These are phyloP conservation scores for Porites rus DNA, from an alignment of 92 coral and sea anemone genomes.

Conservation along the genomic window DNA sequence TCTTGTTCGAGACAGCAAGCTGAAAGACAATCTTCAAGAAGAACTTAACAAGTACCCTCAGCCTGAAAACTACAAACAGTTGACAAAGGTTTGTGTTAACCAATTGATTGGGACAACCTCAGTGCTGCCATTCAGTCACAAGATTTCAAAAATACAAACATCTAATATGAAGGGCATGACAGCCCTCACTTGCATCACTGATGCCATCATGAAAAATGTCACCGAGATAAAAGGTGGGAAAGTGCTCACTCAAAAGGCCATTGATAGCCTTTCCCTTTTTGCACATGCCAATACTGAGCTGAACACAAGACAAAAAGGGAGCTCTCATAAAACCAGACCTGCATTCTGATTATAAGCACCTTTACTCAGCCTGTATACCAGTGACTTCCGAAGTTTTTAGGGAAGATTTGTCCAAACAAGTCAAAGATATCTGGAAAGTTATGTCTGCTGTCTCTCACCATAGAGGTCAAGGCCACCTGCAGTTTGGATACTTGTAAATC, in stretches of 20 bases:
- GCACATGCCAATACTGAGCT: slow-evolving; percentile 40
- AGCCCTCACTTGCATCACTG: slow-evolving; percentile 45
- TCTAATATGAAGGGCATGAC: slow-evolving; percentile 36
- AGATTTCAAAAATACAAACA: slow-evolving; percentile 51
- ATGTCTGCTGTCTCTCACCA: background rate
- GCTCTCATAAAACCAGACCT: slow-evolving; percentile 34
- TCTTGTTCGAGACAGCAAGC: background rate
- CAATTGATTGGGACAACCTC: slow-evolving; percentile 57
- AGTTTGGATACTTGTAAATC: slow-evolving; percentile 20
- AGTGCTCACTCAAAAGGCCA: slow-evolving; percentile 31
- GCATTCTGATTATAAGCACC: slow-evolving; percentile 20
- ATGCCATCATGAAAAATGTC: slow-evolving; percentile 37
- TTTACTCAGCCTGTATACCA: slow-evolving; percentile 15
- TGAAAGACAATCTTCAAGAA: background rate
- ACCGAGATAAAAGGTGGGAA: slow-evolving; percentile 45
- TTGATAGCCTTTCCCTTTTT: slow-evolving; percentile 33
- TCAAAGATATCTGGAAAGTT: slow-evolving; percentile 23
- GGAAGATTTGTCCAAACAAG: slow-evolving; percentile 33
- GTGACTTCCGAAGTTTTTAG: slow-evolving; percentile 27
- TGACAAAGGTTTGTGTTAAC: slow-evolving; percentile 50
- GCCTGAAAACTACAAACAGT: slow-evolving; percentile 50
- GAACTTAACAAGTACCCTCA: slow-evolving; percentile 28
- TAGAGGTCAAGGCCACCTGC: slow-evolving; percentile 14
- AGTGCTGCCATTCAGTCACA: slow-evolving; percentile 35
- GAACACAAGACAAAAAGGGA: background rate